Percentiles rank a stretch among this genome's conserved stretches.
phyloP scores from a whole-genome alignment of 2,113 vertebrate genomes.

The Channa maculata region DNA sequence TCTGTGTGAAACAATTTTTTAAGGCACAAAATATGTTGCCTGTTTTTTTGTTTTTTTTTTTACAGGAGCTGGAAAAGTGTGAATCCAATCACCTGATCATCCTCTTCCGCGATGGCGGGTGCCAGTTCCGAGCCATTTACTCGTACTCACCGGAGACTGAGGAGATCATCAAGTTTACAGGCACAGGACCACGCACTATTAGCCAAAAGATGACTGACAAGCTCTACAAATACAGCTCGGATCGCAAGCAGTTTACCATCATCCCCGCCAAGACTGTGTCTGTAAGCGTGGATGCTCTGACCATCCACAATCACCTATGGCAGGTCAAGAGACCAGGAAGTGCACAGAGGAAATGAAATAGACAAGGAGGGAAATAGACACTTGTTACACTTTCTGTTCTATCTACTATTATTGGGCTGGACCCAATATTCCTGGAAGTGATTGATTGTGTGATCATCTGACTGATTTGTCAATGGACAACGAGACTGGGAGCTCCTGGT shows the following conservation, averaged over 20 bases:
- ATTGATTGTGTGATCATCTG: constrained; percentile 7
- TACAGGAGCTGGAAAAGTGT: constrained; percentile 94
- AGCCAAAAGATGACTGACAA: constrained; percentile 96
- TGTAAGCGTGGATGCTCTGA: constrained; percentile 94
- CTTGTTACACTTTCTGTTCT: constrained; percentile 28
- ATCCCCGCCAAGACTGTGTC: constrained; percentile 97
- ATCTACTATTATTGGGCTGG: constrained; percentile 66
- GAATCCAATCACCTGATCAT: constrained; percentile 98
- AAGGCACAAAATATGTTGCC: too few relatives aligned
- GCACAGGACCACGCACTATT: constrained; percentile 92
- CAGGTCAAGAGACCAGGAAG: constrained; percentile 91
- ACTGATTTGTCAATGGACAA: neutral
- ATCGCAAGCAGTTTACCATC: constrained; percentile 95
- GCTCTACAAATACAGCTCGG: constrained; percentile 97
- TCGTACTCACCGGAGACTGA: constrained; percentile 91
- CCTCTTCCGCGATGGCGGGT: constrained; percentile 94
- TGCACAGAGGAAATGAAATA: constrained; percentile 87
- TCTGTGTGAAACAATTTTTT: too few relatives aligned
- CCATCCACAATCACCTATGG: constrained; percentile 96
- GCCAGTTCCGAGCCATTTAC: constrained; percentile 95
- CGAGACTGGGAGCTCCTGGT: too few relatives aligned
- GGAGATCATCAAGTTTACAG: constrained; percentile 91
- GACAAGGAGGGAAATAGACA: neutral
- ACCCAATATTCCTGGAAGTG: constrained; percentile 56
- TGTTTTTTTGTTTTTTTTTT: neutral